Evolutionary conservation across 1,140 invertebrate genomes (phyloP).

Genomic region (Planococcus citri): DNA sequence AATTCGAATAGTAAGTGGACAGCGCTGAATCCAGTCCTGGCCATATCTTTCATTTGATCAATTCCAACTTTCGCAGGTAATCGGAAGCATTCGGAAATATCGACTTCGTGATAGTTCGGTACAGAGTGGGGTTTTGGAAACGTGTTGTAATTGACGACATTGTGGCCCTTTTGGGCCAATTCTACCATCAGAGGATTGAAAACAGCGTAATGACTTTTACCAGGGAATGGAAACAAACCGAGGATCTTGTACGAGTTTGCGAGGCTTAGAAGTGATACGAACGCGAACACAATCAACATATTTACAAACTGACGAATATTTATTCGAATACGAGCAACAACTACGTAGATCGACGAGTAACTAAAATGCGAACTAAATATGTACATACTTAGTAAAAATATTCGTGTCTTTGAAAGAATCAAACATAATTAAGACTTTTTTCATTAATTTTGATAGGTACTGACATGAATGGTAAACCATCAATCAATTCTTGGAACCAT

Average conservation of each 20-base stretch:
- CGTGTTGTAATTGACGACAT: conserved; percentile 31
- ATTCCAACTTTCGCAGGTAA: background rate
- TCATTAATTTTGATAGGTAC: no score
- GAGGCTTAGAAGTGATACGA: no score
- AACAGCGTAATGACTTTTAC: conserved; percentile 33
- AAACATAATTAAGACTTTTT: no score
- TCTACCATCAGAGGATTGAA: conserved; percentile 31
- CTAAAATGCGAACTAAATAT: no score
- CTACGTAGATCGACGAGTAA: no score
- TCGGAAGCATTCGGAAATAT: conserved; percentile 24
- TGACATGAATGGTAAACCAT: no score
- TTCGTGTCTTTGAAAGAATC: no score
- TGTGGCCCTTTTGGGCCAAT: conserved; percentile 31
- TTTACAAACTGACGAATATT: no score
- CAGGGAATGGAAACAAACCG: conserved; percentile 30
- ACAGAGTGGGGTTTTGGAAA: conserved; percentile 37
- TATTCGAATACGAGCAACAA: no score
- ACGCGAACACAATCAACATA: no score
- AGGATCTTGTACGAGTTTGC: conserved; percentile 27
- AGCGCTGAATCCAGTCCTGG: background rate
- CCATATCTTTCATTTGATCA: background rate
- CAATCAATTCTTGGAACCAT: no score
- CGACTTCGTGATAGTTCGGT: conserved; percentile 40
- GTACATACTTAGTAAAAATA: no score
- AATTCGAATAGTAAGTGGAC: background rate